Conservation (phyloP, 2,888 invertebrate genomes). For the Rhagophthalmus giganteus region DNA sequence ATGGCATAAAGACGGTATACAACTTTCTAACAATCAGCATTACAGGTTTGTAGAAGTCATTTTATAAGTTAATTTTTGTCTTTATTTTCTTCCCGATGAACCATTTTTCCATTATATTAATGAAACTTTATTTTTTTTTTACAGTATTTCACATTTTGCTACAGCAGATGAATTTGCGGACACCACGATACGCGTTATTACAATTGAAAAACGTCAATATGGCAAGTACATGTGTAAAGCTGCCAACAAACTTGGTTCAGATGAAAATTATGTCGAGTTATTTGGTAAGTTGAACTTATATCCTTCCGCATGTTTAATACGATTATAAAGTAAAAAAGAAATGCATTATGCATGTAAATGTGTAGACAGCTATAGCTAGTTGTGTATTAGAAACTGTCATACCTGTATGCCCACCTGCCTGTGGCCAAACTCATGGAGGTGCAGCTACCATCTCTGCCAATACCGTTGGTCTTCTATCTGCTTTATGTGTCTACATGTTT, state of each 20-base stretch:
- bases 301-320: conserved; percentile 4
- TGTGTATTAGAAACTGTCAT: conserved; percentile 78
- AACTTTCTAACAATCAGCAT: conserved; percentile 87
- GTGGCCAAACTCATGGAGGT: conserved; percentile 69
- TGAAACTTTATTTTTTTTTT: background rate
- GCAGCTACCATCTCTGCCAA: conserved; percentile 59
- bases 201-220: conserved; percentile 88
- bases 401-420: conserved; percentile 92
- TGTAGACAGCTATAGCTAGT: conserved; percentile 28
- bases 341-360: conserved; percentile 16
- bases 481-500: conserved; percentile 55
- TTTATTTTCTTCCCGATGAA: too few species aligned
- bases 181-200: conserved; percentile 84
- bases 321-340: conserved; percentile 2
- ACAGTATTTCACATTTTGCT: conserved; percentile 84
- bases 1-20: conserved; percentile 85
- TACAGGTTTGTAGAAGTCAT: conserved; percentile 66
- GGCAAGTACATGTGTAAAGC: conserved; percentile 86
- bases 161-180: conserved; percentile 92
- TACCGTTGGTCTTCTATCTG: conserved; percentile 59
- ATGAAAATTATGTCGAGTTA: conserved; percentile 78
- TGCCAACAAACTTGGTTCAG: conserved; percentile 82
- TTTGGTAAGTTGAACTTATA: conserved; percentile 68
- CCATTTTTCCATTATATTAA: background rate
- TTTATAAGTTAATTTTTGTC: too few species aligned